These are phyloP conservation scores for Aphodius sticticus DNA, from an alignment of 2,888 invertebrate species.

Conservation along the genomic window DNA sequence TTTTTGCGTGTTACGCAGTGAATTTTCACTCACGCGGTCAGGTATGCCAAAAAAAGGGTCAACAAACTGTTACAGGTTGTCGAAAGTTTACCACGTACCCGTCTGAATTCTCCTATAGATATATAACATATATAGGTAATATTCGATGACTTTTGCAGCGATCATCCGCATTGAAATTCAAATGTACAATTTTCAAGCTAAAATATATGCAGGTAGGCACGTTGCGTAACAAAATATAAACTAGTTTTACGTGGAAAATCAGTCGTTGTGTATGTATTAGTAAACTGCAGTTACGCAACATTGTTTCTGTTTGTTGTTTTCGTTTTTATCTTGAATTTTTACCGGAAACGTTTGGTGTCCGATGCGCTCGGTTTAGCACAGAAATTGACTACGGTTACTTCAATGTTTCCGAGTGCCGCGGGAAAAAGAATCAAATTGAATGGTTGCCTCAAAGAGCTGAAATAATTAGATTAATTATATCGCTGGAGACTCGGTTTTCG, in stretches of 20 bases:
- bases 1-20: background rate
- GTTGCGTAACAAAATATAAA: background rate
- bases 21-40: background rate
- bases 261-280: background rate
- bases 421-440: background rate
- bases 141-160: too few species aligned
- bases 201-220: too few species aligned
- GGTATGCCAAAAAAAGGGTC: slow-evolving; percentile 4
- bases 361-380: background rate
- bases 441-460: background rate
- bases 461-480: background rate
- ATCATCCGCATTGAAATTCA: too few species aligned
- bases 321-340: background rate
- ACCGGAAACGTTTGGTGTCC: background rate
- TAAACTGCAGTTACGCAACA: background rate
- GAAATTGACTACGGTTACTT: background rate
- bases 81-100: background rate
- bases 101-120: background rate
- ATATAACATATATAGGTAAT: too few species aligned
- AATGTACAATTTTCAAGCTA: too few species aligned
- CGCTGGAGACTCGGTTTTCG: background rate
- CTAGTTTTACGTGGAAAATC: background rate
- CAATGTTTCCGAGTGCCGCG: background rate
- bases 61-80: background rate
- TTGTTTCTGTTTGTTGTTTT: background rate